Evolutionary conservation across 2,113 vertebrate species (phyloP).

Genomic region (Chionodraco myersi): DNA sequence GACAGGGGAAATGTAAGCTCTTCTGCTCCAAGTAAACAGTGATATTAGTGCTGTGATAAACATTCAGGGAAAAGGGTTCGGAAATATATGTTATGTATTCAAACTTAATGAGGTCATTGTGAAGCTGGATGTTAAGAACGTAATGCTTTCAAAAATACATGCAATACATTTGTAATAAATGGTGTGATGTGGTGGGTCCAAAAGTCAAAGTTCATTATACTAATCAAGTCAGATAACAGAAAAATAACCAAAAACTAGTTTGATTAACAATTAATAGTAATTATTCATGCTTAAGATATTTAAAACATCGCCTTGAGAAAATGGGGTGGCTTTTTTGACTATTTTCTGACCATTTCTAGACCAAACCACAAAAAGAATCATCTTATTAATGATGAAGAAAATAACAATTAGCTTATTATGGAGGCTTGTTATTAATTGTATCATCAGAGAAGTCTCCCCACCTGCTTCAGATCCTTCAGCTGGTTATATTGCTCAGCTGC

Average conservation of each 20-base stretch:
- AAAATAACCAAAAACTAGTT: too few species aligned
- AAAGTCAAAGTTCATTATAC: not conserved
- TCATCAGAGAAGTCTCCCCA: slow-evolving; percentile 63
- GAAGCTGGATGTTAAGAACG: not conserved
- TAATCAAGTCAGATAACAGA: too few species aligned
- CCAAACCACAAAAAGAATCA: too few species aligned
- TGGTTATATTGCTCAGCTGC: slow-evolving; percentile 90
- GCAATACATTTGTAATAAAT: not conserved
- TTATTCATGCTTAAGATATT: too few species aligned
- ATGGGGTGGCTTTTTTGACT: too few species aligned
- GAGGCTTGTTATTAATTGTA: not conserved
- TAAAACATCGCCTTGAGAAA: too few species aligned
- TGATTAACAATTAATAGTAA: too few species aligned
- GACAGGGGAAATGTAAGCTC: not conserved
- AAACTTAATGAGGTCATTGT: not conserved
- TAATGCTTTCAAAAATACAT: not conserved
- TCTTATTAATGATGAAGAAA: too few species aligned
- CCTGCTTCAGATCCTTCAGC: slow-evolving; percentile 88
- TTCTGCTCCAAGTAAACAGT: not conserved
- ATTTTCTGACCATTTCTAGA: too few species aligned
- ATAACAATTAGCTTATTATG: not conserved
- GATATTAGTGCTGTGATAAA: not conserved
- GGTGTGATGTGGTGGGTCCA: too few species aligned
- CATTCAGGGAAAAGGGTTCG: not conserved
- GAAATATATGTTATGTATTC: not conserved